These are phyloP conservation scores for Acanthiza pusilla DNA, from an alignment of 2,797 vertebrate species.

Conservation along the genomic window DNA sequence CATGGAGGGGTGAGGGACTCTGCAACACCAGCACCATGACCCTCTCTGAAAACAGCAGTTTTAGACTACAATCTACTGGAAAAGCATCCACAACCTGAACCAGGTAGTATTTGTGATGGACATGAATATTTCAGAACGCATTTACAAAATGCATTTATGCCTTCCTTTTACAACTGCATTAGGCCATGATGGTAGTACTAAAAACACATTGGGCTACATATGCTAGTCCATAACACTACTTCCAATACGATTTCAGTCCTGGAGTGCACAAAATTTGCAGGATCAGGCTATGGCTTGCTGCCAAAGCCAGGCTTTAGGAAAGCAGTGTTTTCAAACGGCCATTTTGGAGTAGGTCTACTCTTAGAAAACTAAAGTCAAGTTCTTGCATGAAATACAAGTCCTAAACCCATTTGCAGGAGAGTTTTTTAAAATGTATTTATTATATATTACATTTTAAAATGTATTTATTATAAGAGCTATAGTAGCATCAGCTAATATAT, in stretches of 20 bases:
- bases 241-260: background rate
- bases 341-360: background rate
- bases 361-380: background rate
- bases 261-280: background rate
- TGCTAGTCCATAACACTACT: background rate
- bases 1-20: background rate
- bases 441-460: rapidly evolving
- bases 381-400: background rate
- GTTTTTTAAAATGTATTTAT: background rate
- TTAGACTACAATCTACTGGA: background rate
- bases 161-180: background rate
- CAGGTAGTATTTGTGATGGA: background rate
- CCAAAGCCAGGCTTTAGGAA: background rate
- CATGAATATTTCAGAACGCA: slow-evolving; percentile 8
- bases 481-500: background rate
- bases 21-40: rapidly evolving
- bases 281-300: background rate
- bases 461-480: background rate
- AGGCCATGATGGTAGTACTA: background rate
- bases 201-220: background rate
- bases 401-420: background rate
- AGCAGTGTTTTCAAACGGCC: background rate
- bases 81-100: background rate
- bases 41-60: background rate
- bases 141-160: background rate